These are phyloP conservation scores for Cryptocephalus primarius DNA, from an alignment of 2,888 invertebrate species.

Conservation along the genomic window DNA sequence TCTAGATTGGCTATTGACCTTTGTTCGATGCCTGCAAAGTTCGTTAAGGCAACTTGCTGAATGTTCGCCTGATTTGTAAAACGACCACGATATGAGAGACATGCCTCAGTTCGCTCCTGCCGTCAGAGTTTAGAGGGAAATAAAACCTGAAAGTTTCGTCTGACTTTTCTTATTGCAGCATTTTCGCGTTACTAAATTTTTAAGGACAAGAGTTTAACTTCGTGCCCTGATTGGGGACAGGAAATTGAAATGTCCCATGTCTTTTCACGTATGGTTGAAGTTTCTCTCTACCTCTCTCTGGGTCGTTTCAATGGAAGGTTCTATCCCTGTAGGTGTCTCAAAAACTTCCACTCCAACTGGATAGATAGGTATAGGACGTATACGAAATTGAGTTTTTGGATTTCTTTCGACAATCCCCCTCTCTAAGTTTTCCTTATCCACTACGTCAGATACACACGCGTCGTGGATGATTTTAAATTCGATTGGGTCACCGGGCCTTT, in stretches of 20 bases:
- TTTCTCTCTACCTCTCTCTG: neutral
- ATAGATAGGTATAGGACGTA: too few relatives aligned
- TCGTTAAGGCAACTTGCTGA: slow-evolving; percentile 31
- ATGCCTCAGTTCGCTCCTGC: slow-evolving; percentile 21
- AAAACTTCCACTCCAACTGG: too few relatives aligned
- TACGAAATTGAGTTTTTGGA: too few relatives aligned
- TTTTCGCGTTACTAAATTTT: slow-evolving; percentile 24
- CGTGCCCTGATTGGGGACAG: slow-evolving; percentile 23
- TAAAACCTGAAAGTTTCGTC: slow-evolving; percentile 22
- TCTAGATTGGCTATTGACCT: slow-evolving; percentile 30
- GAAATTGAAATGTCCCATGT: slow-evolving; percentile 23
- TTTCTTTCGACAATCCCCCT: too few relatives aligned
- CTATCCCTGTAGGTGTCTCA: too few relatives aligned
- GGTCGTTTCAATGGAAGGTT: too few relatives aligned
- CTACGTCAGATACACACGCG: too few relatives aligned
- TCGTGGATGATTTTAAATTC: too few relatives aligned
- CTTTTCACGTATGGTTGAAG: slow-evolving; percentile 1
- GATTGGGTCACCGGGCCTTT: too few relatives aligned
- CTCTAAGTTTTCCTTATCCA: too few relatives aligned
- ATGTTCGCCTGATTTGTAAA: slow-evolving; percentile 33
- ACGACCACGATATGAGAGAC: slow-evolving; percentile 28
- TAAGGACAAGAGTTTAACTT: slow-evolving; percentile 19
- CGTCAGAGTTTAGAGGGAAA: slow-evolving; percentile 23
- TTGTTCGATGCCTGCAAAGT: slow-evolving; percentile 24
- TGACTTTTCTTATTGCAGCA: slow-evolving; percentile 26